A percentile compares a stretch with the other conserved stretches of the same genome.
phyloP scores from a whole-genome alignment of 2,888 invertebrate species.

The Tethea ocularis region DNA sequence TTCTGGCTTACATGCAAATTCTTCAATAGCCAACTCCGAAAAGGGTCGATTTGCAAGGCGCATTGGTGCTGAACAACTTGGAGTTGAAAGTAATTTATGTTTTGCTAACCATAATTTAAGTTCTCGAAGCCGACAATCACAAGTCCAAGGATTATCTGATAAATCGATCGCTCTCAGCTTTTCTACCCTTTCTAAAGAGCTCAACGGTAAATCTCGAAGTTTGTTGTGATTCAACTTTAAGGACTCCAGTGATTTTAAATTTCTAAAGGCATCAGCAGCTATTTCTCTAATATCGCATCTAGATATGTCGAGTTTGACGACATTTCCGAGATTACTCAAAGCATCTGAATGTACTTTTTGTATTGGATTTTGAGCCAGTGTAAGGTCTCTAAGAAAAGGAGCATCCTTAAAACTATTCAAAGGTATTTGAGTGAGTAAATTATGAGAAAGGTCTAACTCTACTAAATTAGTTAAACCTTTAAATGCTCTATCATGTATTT shows the following conservation, averaged over 20 bases:
- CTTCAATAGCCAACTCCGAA: slow-evolving; percentile 89
- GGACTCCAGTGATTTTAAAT: slow-evolving; percentile 89
- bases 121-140: slow-evolving; percentile 92
- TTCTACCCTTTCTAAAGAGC: slow-evolving; percentile 88
- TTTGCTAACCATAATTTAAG: slow-evolving; percentile 92
- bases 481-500: slow-evolving; percentile 93
- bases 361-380: slow-evolving; percentile 92
- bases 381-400: slow-evolving; percentile 92
- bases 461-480: slow-evolving; percentile 94
- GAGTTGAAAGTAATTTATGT: slow-evolving; percentile 90
- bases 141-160: slow-evolving; percentile 95
- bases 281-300: slow-evolving; percentile 91
- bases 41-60: slow-evolving; percentile 89
- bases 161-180: slow-evolving; percentile 91
- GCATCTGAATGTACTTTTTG: slow-evolving; percentile 90
- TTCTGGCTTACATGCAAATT: slow-evolving; percentile 94
- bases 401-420: slow-evolving; percentile 90
- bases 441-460: slow-evolving; percentile 94
- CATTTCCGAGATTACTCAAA: slow-evolving; percentile 88
- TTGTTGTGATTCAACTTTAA: slow-evolving; percentile 93
- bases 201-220: slow-evolving; percentile 88
- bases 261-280: slow-evolving; percentile 88
- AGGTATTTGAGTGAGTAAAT: slow-evolving; percentile 91
- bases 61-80: slow-evolving; percentile 89
- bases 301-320: slow-evolving; percentile 93